Evolutionary conservation across 2,797 vertebrate species (phyloP), one percentile per base, ranked within the genome.

Genomic region (Passerculus sandwichensis): DNA sequence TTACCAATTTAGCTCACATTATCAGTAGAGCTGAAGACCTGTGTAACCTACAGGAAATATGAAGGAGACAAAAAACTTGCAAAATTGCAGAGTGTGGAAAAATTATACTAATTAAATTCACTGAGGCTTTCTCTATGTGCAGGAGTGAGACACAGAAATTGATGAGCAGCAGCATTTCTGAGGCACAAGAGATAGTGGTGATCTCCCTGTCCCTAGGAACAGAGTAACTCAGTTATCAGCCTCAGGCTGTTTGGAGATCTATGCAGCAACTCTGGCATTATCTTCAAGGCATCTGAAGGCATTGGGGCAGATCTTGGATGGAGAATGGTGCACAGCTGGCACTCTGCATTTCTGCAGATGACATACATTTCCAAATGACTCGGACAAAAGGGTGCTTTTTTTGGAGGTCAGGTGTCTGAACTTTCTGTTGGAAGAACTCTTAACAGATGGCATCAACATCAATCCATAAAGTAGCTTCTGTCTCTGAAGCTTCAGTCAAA

Each of bases 21-120:
- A 86, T 62, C 91, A 57, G 57, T 54, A 77, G 70, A 83, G 47
- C 81, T 50, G 69, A 93, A 87, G 78, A 93, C 78, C 84, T 72
- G 66, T 40, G 59, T 70, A 91, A 80, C 56, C 71, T 61, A 71
- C 30, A 74, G 61, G 53, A 93, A 85, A 70, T 20, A 50, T 0
- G 1, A 57, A 91, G 42, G 71, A 90, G 78, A 82, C 19, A 82
- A 61, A 90, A 56, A 94, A 67, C 57, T 80, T 50, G 25, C 26
- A 64, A 74, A 93, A 92, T 22, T 42, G 86, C 40, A 12, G 73
- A 80, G 50, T 21, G 26, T 48, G 69, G 57, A 62, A 91, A 89
- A 93, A 89, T 80, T 77, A 59, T 5, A 65, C 71, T 48, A 44
- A 89, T 69, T 87, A 42, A 89, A 74, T 85, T 77, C 75, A 83